These are phyloP conservation scores for Elgaria multicarinata DNA, from an alignment of 2,113 vertebrate genomes.

Conservation along the genomic window DNA sequence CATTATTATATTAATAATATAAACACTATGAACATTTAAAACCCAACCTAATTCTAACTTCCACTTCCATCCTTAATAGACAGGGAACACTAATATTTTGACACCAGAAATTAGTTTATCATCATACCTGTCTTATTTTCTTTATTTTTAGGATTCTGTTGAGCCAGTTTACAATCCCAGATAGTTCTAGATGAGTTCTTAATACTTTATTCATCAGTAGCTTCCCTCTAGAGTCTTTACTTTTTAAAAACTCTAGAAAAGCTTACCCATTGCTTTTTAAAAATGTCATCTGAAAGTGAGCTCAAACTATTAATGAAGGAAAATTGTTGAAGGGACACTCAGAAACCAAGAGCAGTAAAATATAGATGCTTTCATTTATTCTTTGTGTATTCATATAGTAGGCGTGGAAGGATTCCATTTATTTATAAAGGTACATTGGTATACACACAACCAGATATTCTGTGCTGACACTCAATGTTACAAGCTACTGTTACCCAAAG, in stretches of 20 bases:
- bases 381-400: not conserved
- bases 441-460: not conserved
- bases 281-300: not conserved
- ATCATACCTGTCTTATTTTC: not conserved
- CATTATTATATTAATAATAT: not conserved
- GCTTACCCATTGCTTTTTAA: not conserved
- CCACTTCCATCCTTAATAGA: not conserved
- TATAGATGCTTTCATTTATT: not conserved
- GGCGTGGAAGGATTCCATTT: not conserved
- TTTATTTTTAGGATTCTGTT: not conserved
- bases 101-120: not conserved
- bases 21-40: not conserved
- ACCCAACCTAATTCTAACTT: not conserved
- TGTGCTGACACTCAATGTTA: not conserved
- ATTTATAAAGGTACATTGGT: not conserved
- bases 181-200: not conserved
- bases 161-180: not conserved
- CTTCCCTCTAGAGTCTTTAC: not conserved
- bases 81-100: not conserved
- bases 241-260: not conserved
- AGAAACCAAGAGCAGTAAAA: not conserved
- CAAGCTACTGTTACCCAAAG: constrained; percentile 31
- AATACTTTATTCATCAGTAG: not conserved
- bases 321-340: not conserved
- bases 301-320: not conserved